Base-by-base conservation (phyloP, 1,140 invertebrate species). In the Homarus americanus region DNA sequence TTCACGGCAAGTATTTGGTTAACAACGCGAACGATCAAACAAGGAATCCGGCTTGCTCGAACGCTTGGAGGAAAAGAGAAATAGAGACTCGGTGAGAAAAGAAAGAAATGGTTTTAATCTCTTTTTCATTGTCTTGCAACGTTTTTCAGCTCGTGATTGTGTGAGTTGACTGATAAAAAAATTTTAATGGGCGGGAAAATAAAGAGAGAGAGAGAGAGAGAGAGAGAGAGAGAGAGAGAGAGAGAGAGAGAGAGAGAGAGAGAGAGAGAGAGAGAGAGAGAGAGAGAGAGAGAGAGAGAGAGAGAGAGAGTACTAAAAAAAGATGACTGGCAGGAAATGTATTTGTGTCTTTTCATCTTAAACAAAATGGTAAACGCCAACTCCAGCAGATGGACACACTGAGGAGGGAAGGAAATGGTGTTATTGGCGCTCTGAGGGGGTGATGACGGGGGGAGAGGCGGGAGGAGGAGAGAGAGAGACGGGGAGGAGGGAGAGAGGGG, bases 171-270 rank as follows among this genome's bases (percentile, higher is more conserved):
- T 10, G 44, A 49, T 10, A 10, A 49, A 17, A 49, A 17, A 17
- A 49, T 17, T 72, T 24, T 28, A 10, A 72, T 72, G 24, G 7
- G 0, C 34, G 36, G 20, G 32, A 73, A n/a, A 32, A 34, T 0
- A 73, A 32, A 38, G 28, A 73, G 12, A 73, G 72, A 73, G 20
- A 32, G 72, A 38, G 72, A 73, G n/a, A 38, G 66, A 58, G 72
- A 73, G 32, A 73, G 36, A 12, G 72, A 58, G 53, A 20, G 44
- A 49, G 44, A 72, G 66, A n/a, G 32, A 72, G 15, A 40, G 9
- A 73, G 72, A 73, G 72, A 34, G 72, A 58, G 72, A 73, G 72
- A 73, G 72, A 73, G 72, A 73, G 72, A 73, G 72, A 73, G 72
- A 73, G 72, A 73, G 72, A 73, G 72, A 73, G 72, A 73, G 72